Conservation (phyloP, 2,888 invertebrate genomes). For the Pseudococcus jackbeardsleyi region DNA sequence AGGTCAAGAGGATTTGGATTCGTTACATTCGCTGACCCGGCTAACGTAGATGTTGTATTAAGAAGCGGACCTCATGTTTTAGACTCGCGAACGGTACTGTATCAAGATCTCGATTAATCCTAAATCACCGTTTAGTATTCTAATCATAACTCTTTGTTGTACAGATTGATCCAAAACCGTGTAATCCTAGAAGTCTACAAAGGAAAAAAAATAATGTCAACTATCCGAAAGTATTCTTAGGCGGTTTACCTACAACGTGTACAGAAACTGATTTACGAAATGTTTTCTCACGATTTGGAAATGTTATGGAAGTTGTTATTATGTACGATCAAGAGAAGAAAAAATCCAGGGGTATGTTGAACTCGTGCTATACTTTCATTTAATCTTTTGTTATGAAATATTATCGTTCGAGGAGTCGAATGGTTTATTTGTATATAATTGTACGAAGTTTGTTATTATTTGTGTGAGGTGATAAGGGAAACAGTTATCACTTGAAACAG, state of each 20-base stretch:
- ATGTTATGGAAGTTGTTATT: constrained; percentile 96
- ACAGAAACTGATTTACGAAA: constrained; percentile 94
- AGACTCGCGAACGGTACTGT: constrained; percentile 79
- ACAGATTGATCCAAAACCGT: constrained; percentile 94
- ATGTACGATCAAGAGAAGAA: constrained; percentile 99
- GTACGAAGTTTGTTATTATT: neutral
- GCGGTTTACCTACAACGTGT: constrained; percentile 95
- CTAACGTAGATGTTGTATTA: constrained; percentile 89
- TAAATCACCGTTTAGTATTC: neutral
- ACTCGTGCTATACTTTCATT: neutral
- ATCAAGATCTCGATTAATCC: neutral
- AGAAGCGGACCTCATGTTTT: constrained; percentile 93
- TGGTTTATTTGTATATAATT: neutral
- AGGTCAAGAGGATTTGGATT: constrained; percentile 97
- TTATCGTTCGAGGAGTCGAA: neutral
- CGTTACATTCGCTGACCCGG: constrained; percentile 94
- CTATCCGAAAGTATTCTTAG: constrained; percentile 94
- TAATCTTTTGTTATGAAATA: neutral
- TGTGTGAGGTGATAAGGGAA: neutral
- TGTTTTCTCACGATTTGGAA: constrained; percentile 94
- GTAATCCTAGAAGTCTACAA: constrained; percentile 93
- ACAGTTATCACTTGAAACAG: neutral
- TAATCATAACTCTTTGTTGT: constrained; percentile 66
- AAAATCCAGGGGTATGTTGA: constrained; percentile 87
- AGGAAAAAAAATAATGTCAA: constrained; percentile 88